Evolutionary conservation across 37 sponge, comb jelly and placozoan genomes (phyloP), one percentile per base, ranked within the genome.

Genomic region (Spongilla lacustris): DNA sequence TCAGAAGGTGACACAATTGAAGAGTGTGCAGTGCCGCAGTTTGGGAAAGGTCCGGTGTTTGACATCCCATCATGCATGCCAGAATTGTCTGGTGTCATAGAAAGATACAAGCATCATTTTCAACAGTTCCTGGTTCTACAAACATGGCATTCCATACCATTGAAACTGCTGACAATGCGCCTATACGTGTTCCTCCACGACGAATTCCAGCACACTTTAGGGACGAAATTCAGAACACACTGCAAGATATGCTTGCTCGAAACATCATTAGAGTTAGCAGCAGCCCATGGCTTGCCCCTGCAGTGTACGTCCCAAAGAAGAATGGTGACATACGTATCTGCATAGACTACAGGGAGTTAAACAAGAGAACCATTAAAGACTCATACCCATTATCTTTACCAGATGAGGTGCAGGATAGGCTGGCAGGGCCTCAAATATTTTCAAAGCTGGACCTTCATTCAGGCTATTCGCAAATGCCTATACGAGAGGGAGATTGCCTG

Each of bases 231-330:
- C 69, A 86, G 22, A 35, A 46, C 31, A 84, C 88, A n/a, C 67
- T 68, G 88, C 12, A 30, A 83, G 27, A 70, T 71, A 85, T 90
- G 89, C 78, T 94, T 35, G 85, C 88, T 28, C 84, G 41, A 37
- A 91, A 89, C 0, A 91, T 90, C 69, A 91, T 88, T 21, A 73
- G 69, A 50, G 84, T 82, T 36, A 89, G 88, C 69, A 84, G 81
- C 41, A 90, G 88, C 73, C 82, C 91, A 0, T 94, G 85, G 82
- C 86, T 90, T 84, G 84, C 94, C 27, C 94, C 94, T n/a, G 88
- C 85, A 23, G 84, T 91, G 34, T 89, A 77, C 38, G 88, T 94
- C 2, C 58, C 78, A 4, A 90, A 90, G 81, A 84, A 84, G 28
- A 81, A 82, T 50, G 91, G 87, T 68, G 81, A 87, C 10, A 27